Evolutionary conservation across 1,140 invertebrate genomes (phyloP), one percentile per base, ranked within the genome.

Genomic region (Mamestra configurata): DNA sequence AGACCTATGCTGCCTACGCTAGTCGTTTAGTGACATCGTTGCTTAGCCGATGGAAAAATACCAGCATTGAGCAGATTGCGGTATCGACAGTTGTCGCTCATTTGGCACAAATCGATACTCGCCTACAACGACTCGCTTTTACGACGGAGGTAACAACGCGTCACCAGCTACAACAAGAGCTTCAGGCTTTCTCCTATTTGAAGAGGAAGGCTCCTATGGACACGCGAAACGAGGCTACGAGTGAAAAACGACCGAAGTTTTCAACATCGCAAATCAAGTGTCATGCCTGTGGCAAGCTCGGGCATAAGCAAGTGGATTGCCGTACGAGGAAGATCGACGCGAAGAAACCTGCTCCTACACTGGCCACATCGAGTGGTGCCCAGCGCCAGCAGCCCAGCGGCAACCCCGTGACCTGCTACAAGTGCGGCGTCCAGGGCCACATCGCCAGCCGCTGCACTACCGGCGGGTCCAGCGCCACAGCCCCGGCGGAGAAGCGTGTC

Each of bases 121-220:
- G 83, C 18, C 10, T 82, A 10, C 82, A 87, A 59, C 77, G 79
- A n/a, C 18, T 84, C 0, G 84, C 85, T 0, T 87, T 85, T 53
- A 87, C 83, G 0, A 81, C 77, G 0, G 72, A 83, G 3, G 77
- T 87, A n/a, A 77, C 7, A 3, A 66, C 72, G 0, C 75, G 83
- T 1, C 40, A 81, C 0, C 49, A 82, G 15, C 37, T 86, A 72
- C 81, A 83, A 75, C 66, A 83, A 72, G 83, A 85, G 64, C 20
- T 86, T 0, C 79, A 81, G 18, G 83, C 81, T 0, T 80, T 82
- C 35, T 72, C 82, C 1, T 82, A 73, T 37, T 11, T 68, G 11
- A 81, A 81, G 35, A 10, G 78, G 5, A 80, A 80, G 35, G 11
- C 59, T n/a, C 11, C 55, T 6, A 0, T 13, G 4, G 20, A 15